Conservation (phyloP, 2,888 invertebrate species). For the Blastobasis adustella region DNA sequence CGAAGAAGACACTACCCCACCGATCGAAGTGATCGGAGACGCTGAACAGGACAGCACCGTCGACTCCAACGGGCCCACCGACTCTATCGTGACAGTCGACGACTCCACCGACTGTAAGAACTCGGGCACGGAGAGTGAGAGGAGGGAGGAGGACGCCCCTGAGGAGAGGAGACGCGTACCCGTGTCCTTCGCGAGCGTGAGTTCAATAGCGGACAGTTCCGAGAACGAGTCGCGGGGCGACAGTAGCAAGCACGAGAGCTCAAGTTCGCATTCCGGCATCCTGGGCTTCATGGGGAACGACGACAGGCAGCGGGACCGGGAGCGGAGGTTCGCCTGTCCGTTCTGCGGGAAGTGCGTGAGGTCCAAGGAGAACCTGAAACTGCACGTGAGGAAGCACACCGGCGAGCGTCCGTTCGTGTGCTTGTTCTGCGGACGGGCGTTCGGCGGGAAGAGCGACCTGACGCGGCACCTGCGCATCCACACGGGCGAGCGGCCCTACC, state of each 20-base stretch:
- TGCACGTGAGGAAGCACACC: constrained; percentile 90
- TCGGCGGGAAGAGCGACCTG: constrained; percentile 91
- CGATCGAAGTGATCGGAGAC: constrained; percentile 63
- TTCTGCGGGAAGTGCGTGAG: constrained; percentile 93
- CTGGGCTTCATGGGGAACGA: constrained; percentile 79
- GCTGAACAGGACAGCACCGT: constrained; percentile 83
- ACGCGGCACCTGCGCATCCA: constrained; percentile 91
- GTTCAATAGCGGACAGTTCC: constrained; percentile 70
- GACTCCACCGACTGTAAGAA: constrained; percentile 63
- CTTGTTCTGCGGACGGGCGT: constrained; percentile 90
- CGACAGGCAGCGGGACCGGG: constrained; percentile 75
- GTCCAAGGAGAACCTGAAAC: constrained; percentile 90
- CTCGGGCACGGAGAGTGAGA: constrained; percentile 58
- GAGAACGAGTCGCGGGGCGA: constrained; percentile 66
- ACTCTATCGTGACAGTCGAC: constrained; percentile 62
- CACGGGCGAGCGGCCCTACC: constrained; percentile 92
- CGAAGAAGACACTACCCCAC: constrained; percentile 61
- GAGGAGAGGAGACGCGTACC: constrained; percentile 50
- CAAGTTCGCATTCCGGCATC: constrained; percentile 72
- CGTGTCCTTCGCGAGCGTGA: constrained; percentile 69
- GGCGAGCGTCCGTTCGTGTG: constrained; percentile 94
- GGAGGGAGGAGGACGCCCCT: constrained; percentile 41
- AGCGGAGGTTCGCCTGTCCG: constrained; percentile 88
- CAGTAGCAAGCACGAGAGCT: constrained; percentile 65
- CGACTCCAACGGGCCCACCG: constrained; percentile 77